Conservation (phyloP, 2,797 vertebrate species). For the Silurus aristotelis region DNA sequence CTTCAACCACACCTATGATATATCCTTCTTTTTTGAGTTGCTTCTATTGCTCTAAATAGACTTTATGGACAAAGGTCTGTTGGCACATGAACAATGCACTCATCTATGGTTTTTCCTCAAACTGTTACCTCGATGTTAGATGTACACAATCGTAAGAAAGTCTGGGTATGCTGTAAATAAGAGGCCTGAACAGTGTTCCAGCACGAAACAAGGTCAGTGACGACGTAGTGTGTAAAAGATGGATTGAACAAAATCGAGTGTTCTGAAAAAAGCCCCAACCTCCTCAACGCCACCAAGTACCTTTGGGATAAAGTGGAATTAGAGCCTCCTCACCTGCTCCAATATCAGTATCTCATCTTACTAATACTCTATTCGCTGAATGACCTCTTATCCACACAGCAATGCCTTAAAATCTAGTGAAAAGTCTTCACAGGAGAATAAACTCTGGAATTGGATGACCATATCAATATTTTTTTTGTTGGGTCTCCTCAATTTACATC, state of each 20-base stretch:
- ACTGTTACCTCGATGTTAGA: not conserved
- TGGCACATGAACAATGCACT: not conserved
- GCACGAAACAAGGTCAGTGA: not conserved
- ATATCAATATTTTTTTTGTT: too few relatives aligned
- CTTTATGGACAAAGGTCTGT: not conserved
- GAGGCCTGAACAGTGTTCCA: not conserved
- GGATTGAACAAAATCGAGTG: not conserved
- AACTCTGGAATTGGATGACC: too few relatives aligned
- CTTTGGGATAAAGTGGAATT: not conserved
- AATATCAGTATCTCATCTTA: too few relatives aligned
- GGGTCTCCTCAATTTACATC: too few relatives aligned
- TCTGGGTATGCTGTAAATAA: not conserved
- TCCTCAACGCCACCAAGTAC: not conserved
- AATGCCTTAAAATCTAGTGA: too few relatives aligned
- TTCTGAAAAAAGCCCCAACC: too few relatives aligned
- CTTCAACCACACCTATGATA: not conserved
- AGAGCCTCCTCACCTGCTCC: too few relatives aligned
- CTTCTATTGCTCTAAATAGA: not conserved
- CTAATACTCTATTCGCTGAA: too few relatives aligned
- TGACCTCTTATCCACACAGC: too few relatives aligned
- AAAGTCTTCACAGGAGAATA: too few relatives aligned
- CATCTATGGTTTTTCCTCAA: not conserved
- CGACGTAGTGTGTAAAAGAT: not conserved
- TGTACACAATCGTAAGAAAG: not conserved
- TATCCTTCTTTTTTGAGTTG: not conserved